Evolutionary conservation across 2,113 vertebrate genomes (phyloP).

Genomic region (Bagarius yarrelli): DNA sequence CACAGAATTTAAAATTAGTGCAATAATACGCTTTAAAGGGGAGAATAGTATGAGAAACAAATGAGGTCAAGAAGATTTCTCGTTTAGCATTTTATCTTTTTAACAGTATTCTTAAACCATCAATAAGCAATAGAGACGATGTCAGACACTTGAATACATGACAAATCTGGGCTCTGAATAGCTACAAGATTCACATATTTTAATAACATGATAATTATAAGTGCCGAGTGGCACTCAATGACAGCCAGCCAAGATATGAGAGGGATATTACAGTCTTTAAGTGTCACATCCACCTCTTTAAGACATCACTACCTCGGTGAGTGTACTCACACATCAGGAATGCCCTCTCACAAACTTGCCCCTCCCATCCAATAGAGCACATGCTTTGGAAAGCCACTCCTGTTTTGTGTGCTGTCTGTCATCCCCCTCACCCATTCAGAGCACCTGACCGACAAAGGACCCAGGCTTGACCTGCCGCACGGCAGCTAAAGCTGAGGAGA

Average conservation of each 20-base stretch:
- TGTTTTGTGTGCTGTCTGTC: slow-evolving; percentile 54
- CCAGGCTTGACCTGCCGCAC: slow-evolving; percentile 42
- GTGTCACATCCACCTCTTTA: slow-evolving; percentile 66
- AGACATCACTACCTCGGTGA: slow-evolving; percentile 61
- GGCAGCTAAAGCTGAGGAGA: slow-evolving; percentile 57
- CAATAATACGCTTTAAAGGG: not conserved
- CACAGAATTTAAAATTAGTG: not conserved
- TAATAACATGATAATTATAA: slow-evolving; percentile 15
- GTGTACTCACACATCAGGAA: slow-evolving; percentile 71
- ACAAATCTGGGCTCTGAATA: not conserved
- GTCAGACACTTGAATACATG: not conserved
- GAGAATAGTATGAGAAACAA: not conserved
- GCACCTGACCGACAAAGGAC: slow-evolving; percentile 58
- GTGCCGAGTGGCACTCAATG: slow-evolving; percentile 45
- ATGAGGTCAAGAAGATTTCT: not conserved
- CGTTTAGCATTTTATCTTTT: not conserved
- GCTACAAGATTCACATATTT: slow-evolving; percentile 7
- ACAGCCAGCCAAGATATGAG: slow-evolving; percentile 51
- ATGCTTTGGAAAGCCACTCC: slow-evolving; percentile 28
- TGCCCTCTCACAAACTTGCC: slow-evolving; percentile 47
- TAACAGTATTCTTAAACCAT: not conserved
- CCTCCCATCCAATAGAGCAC: not conserved
- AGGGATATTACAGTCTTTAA: slow-evolving; percentile 66
- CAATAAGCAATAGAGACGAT: not conserved
- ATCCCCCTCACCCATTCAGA: slow-evolving; percentile 56